Base-by-base conservation (phyloP, 1,140 invertebrate species). In the Conopomorpha cramerella region DNA sequence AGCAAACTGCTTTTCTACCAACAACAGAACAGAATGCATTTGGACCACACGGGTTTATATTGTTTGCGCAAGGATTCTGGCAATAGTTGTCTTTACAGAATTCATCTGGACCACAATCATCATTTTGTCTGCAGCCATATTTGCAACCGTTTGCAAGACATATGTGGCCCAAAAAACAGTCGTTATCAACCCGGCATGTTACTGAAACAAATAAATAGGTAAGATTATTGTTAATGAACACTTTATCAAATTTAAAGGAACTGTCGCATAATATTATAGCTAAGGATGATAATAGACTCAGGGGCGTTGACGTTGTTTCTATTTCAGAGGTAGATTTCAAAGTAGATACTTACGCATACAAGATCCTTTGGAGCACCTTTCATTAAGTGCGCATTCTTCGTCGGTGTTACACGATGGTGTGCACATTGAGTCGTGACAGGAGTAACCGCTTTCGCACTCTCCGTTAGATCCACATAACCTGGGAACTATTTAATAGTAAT, bases 91-190 rank as follows among this genome's bases (percentile, higher is more conserved):
- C 83, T 45, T 86, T 74, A 46, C 92, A 95, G 0, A 89, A 84
- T 64, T 93, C 89, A 26, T 86, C 88, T 3, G 84, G 84, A 46
- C 87, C 86, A 61, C 93, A 96, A 61, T 95, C 93, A 46, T 91
- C 88, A 52, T 95, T 90, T 8, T 85, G 84, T 41, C 89, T 85
- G 54, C 93, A 96, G 7, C 93, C 93, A 49, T 89, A 88, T 30
- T 88, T 82, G 51, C 92, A 95, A 67, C 88, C 87, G 49, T 92
- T 92, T 45, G 86, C 83, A 16, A 92, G 67, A 55, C 92, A 95
- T 43, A 95, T 91, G 51, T 95, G 91, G 8, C 92, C 92, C 8
- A 94, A 72, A 81, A 93, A 94, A 55, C 93, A 95, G 51, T 95
- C 93, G 46, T 94, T 92, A 56, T 95, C 91, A 1, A 93, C 83